Base-by-base conservation (phyloP, 2,797 vertebrate genomes). In the Aulostomus chinensis region DNA sequence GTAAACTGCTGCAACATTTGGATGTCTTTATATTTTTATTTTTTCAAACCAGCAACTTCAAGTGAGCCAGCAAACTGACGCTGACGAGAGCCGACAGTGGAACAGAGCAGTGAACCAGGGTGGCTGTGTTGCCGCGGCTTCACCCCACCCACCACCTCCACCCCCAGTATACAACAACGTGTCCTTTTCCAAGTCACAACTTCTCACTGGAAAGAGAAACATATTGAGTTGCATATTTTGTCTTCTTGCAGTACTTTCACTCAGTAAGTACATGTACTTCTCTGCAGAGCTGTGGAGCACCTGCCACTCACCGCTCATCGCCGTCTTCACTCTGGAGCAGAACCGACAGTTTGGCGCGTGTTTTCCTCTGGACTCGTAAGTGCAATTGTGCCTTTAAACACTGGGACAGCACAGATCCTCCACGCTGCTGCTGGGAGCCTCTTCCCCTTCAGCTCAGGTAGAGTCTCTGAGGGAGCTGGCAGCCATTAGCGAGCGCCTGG, bases 381-480 rank as follows among this genome's bases (percentile, higher is more conserved):
- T 36, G 30, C 40, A 49, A 57, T 39, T 58, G 26, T 30, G 35
- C 12, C 43, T 48, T 76, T 68, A 63, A 61, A 66, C 72, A 53
- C 24, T 25, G 24, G 24, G 24, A 58, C 52, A 52, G 24, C 16
- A 5, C 29, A 17, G 26, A 63, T 26, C 30, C 36, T 52, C 69
- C 29, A 15, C 15, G 55, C 21, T 33, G 28, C 48, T 71, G 75
- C 57, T 45, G 36, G 58, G 65, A 65, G 31, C 35, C 36, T 31
- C 34, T 29, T 63, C 51, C 38, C 37, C 41, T 47, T 59, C 47
- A 68, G 36, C 15, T 28, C 17, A 28, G 18, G 29, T 37, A 21
- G 7, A 37, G 40, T 60, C 73, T 73, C 20, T 74, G 41, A 69
- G 58, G 52, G 36, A 52, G 50, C 36, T 74, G 35, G 49, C 61